Base-by-base conservation (phyloP, 2,888 invertebrate genomes). In the Polydrusus tereticollis region DNA sequence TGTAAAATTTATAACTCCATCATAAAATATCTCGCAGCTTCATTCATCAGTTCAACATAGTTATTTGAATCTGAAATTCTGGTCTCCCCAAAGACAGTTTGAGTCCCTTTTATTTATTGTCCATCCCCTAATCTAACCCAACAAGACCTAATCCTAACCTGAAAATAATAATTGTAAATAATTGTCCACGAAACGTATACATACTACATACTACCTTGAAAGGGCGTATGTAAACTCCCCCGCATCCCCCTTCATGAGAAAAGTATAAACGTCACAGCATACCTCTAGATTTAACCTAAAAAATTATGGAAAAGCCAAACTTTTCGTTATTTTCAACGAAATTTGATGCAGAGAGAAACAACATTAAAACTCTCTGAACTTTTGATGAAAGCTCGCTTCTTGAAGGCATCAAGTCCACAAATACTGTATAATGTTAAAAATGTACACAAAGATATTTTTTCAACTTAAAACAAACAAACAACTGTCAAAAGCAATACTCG, bases 31-130 rank as follows among this genome's bases (percentile, higher is more conserved):
- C 58, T 57, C 38, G 23, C 55, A 57, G 60, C 47, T 41, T 55
- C 52, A 55, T 43, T 41, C 29, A 41, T 33, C 57, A 12, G 14
- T 16, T 52, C 45, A 70, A 70, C 64, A 70, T 70, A 70, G 64
- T 70, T 65, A 70, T 70, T 47, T 50, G 38, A 47, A 70, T 70
- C 38, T 50, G 38, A 47, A 70, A 65, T 58, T 65, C 69, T 47
- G 58, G 64, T 57, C 65, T 58, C 64, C 50, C 63, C 45, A 64
- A 63, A 70, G 70, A 70, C 70, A 65, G 64, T 65, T 69, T 59
- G 70, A 65, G 52, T 58, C 64, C 41, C 59, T 70, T 70, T 70
- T 64, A 70, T 70, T 70, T 70, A 70, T 70, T 70, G 65, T 65
- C 70, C 59, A n/a, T n/a, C n/a, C n/a, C n/a, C n/a, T n/a, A n/a